A percentile compares a stretch with the other conserved stretches of the same genome.
Conservation (phyloP, 2,888 invertebrate species). For the Melanophora roralis region DNA sequence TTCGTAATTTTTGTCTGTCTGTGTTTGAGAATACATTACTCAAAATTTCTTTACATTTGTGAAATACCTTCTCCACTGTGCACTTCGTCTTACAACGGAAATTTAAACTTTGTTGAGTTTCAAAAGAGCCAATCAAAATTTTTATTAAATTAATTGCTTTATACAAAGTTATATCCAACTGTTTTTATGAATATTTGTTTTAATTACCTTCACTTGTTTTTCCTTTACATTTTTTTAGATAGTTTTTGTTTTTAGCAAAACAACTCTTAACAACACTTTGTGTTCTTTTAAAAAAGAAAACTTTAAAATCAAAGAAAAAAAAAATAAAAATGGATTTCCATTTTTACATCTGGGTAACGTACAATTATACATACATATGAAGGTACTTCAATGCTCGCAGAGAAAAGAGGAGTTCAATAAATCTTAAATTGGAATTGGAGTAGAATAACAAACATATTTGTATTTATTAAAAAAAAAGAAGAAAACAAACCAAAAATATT, state of each 20-base stretch:
- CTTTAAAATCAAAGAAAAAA: neutral
- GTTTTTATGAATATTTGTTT: neutral
- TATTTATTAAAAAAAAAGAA: neutral
- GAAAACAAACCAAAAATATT: conserved; percentile 24
- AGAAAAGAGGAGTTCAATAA: conserved; percentile 39
- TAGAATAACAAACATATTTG: conserved; percentile 2
- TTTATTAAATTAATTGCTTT: no score
- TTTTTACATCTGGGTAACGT: conserved; percentile 23
- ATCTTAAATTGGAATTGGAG: conserved; percentile 38
- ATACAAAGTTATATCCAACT: no score
- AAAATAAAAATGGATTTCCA: conserved; percentile 17
- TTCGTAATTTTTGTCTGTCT: no score
- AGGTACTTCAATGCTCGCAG: neutral
- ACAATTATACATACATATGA: no score
- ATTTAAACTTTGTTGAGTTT: neutral
- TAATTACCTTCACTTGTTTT: neutral
- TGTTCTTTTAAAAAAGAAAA: conserved; percentile 16
- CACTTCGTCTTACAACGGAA: no score
- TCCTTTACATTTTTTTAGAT: neutral
- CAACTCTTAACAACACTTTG: conserved; percentile 25
- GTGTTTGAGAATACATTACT: no score
- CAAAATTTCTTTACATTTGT: no score
- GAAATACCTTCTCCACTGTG: no score
- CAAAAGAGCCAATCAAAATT: neutral
- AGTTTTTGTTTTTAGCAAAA: neutral